phyloP scores from a whole-genome alignment of 2,797 vertebrate genomes.

The Hypotaenidia philippensis region DNA sequence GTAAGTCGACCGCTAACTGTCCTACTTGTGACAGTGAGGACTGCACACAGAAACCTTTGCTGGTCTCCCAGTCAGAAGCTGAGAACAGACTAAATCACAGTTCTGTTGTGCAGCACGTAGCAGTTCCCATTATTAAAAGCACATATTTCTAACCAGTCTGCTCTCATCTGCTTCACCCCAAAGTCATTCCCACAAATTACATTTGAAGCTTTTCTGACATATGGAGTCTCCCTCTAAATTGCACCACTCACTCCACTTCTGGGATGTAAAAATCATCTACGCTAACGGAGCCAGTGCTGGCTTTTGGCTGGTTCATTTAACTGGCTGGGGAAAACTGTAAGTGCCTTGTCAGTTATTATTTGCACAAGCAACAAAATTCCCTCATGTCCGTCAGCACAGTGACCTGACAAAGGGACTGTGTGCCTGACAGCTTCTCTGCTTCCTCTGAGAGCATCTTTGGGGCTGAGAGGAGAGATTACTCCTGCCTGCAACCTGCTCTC shows the following conservation, averaged over 20 bases:
- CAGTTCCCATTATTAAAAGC: not conserved
- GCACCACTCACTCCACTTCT: not conserved
- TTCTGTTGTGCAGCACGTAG: not conserved
- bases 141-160: not conserved
- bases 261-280: not conserved
- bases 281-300: not conserved
- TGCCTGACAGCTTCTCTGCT: not conserved
- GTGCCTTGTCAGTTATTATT: not conserved
- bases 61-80: not conserved
- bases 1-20: not conserved
- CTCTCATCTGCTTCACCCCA: not conserved
- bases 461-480: not conserved
- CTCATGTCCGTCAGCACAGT: not conserved
- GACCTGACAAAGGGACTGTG: not conserved
- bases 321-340: not conserved
- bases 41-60: not conserved
- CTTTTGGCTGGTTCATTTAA: constrained; percentile 8
- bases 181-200: not conserved
- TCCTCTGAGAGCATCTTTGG: not conserved
- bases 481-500: not conserved
- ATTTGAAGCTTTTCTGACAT: not conserved
- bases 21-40: not conserved
- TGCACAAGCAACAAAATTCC: not conserved
- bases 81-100: not conserved
- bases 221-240: not conserved